Evolutionary conservation across 1,140 invertebrate species (phyloP).

Genomic region (Drosophila repleta): DNA sequence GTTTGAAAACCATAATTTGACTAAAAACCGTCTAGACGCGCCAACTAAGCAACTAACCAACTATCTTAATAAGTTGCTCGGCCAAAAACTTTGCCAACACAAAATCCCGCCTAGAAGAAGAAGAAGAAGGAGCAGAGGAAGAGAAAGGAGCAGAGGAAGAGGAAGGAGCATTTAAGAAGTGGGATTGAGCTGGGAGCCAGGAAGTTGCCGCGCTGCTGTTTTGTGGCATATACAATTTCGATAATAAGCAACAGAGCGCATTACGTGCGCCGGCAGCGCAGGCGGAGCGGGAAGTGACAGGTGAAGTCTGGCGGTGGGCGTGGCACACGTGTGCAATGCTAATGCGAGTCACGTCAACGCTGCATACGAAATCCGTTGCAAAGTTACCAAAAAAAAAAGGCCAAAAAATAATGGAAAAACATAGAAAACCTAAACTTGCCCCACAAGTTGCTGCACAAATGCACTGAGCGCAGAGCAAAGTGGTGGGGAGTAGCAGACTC

Average conservation of each 20-base stretch:
- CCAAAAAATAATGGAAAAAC: neutral
- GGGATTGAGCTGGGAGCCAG: slow-evolving; percentile 17
- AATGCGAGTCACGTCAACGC: slow-evolving; percentile 80
- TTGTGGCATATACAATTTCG: slow-evolving; percentile 79
- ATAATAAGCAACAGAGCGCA: slow-evolving; percentile 72
- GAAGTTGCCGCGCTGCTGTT: slow-evolving; percentile 66
- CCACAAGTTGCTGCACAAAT: slow-evolving; percentile 26
- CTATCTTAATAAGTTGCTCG: slow-evolving; percentile 80
- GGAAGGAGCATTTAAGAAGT: neutral
- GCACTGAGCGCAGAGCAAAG: neutral
- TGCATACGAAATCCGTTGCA: slow-evolving; percentile 76
- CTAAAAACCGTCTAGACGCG: slow-evolving; percentile 79
- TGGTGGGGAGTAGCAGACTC: neutral
- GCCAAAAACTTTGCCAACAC: slow-evolving; percentile 65
- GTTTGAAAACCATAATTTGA: slow-evolving; percentile 80
- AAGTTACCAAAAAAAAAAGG: slow-evolving; percentile 44
- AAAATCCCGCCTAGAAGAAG: slow-evolving; percentile 1
- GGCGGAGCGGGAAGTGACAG: neutral
- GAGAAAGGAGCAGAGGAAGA: slow-evolving; percentile 6
- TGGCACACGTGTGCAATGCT: slow-evolving; percentile 58
- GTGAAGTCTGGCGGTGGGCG: slow-evolving; percentile 23
- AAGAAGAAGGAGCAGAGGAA: neutral
- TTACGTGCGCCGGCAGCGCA: neutral
- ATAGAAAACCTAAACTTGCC: slow-evolving; percentile 17
- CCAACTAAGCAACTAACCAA: slow-evolving; percentile 62